These are phyloP conservation scores for Spizaetus ornatus DNA, from an alignment of 2,113 vertebrate genomes.

Conservation along the genomic window DNA sequence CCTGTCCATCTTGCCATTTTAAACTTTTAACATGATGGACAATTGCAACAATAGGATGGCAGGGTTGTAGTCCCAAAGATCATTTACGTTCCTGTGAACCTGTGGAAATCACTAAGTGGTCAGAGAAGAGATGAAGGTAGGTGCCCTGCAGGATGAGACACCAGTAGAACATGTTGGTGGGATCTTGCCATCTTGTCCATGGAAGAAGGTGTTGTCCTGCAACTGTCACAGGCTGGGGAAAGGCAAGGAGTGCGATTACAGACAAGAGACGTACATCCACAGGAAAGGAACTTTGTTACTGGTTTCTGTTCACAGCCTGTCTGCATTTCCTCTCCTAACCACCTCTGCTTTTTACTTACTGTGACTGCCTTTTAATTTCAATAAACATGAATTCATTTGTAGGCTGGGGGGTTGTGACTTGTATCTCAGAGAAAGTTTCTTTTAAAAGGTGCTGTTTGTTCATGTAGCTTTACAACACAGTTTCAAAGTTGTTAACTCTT, in stretches of 20 bases:
- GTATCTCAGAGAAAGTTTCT: not conserved
- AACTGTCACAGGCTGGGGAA: not conserved
- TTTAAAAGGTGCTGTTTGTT: not conserved
- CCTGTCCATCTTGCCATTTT: not conserved
- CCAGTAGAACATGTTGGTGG: not conserved
- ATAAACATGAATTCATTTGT: not conserved
- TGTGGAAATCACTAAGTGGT: not conserved
- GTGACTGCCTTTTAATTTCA: not conserved
- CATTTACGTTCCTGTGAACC: not conserved
- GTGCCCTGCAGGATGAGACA: fast-evolving
- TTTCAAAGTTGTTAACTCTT: not conserved
- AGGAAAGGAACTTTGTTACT: not conserved
- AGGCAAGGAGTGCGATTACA: not conserved
- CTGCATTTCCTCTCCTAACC: not conserved
- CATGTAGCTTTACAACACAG: not conserved
- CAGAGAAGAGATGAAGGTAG: not conserved
- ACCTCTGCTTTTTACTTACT: not conserved
- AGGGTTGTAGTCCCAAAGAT: not conserved
- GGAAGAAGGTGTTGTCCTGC: not conserved
- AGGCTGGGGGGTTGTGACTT: not conserved
- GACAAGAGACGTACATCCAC: not conserved
- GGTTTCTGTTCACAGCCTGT: not conserved
- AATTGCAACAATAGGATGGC: not conserved
- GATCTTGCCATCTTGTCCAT: not conserved
- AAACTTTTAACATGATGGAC: not conserved